phyloP scores from a whole-genome alignment of 2,113 vertebrate genomes.

The Esox niger region DNA sequence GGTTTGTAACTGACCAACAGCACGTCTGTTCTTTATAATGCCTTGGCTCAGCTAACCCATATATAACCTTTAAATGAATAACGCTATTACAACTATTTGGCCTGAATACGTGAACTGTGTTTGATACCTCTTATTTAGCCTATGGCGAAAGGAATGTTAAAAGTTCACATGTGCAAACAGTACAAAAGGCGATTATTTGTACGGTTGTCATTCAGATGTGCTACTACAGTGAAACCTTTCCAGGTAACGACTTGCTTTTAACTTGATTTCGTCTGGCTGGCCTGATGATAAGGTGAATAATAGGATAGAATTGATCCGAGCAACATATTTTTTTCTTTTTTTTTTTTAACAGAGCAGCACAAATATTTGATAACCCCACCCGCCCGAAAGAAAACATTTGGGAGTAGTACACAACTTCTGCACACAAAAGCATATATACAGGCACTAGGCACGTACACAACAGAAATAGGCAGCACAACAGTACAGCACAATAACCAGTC shows the following conservation, averaged over 20 bases:
- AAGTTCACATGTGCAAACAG: slow-evolving; percentile 65
- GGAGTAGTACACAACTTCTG: slow-evolving; percentile 59
- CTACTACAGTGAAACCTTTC: slow-evolving; percentile 56
- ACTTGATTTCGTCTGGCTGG: slow-evolving; percentile 41
- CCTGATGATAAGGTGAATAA: slow-evolving; percentile 44
- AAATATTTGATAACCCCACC: slow-evolving; percentile 64
- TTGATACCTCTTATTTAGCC: slow-evolving; percentile 1
- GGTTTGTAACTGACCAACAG: slow-evolving; percentile 1
- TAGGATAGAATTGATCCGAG: slow-evolving; percentile 39
- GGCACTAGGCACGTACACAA: slow-evolving; percentile 63
- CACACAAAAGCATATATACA: slow-evolving; percentile 74
- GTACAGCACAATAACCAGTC: slow-evolving; percentile 73
- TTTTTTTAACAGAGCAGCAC: slow-evolving; percentile 63
- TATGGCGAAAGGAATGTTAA: slow-evolving; percentile 56
- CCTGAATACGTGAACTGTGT: no score
- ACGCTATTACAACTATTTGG: no score
- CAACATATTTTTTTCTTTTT: slow-evolving; percentile 53
- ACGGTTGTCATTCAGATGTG: slow-evolving; percentile 35
- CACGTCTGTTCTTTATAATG: slow-evolving; percentile 35
- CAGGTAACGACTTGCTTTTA: slow-evolving; percentile 27
- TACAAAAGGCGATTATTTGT: slow-evolving; percentile 59
- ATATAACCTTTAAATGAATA: slow-evolving; percentile 25
- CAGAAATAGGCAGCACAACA: slow-evolving; percentile 62
- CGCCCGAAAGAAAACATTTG: slow-evolving; percentile 59
- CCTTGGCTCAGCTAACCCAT: slow-evolving; percentile 13